Evolutionary conservation across 2,797 vertebrate species (phyloP).

Genomic region (Pitangus sulphuratus): DNA sequence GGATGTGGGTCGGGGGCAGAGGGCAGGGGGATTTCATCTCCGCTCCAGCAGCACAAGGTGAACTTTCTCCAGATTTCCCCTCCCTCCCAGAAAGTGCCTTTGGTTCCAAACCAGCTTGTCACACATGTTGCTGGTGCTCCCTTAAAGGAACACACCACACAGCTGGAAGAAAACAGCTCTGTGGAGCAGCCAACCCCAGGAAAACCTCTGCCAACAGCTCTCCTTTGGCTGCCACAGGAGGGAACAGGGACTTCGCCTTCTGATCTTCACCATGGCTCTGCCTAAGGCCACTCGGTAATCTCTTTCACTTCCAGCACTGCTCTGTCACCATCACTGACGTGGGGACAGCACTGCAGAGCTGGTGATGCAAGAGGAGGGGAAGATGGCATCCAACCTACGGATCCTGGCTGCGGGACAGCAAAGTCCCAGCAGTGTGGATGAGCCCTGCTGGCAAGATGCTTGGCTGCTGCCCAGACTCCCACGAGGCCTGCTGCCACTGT

Average conservation of each 20-base stretch:
- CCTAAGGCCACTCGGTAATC: neutral
- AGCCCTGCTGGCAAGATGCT: neutral
- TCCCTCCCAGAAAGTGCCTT: neutral
- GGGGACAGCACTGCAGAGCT: neutral
- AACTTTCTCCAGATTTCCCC: neutral
- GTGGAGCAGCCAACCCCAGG: neutral
- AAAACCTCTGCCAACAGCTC: neutral
- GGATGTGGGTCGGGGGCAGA: accelerated
- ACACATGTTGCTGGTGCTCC: neutral
- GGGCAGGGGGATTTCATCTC: neutral
- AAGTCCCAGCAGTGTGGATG: accelerated
- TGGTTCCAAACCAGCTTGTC: neutral
- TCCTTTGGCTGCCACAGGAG: neutral
- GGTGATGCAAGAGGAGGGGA: neutral
- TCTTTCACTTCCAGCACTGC: neutral
- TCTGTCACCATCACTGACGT: neutral
- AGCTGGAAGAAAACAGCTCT: neutral
- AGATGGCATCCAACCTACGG: neutral
- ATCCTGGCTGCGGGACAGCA: neutral
- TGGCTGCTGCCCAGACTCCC: neutral
- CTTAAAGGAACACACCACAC: neutral
- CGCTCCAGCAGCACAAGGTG: neutral
- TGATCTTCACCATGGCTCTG: neutral
- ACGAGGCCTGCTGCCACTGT: accelerated
- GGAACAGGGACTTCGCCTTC: neutral